Conservation (phyloP, 2,113 vertebrate species). For the Ovibos moschatus region DNA sequence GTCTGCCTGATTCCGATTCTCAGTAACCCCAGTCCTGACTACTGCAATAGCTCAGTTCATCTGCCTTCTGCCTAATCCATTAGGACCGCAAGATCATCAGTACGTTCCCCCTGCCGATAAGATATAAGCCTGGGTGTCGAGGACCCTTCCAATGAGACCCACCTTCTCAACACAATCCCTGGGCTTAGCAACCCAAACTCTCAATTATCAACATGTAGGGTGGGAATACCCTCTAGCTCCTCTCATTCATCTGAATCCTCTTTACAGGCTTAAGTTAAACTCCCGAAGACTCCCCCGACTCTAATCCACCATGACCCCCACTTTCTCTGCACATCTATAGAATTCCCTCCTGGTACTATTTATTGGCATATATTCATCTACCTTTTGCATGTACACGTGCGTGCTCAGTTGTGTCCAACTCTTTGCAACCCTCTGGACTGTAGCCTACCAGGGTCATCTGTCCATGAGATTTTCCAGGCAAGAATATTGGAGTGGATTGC, state of each 20-base stretch:
- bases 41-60: neutral
- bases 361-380: neutral
- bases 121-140: neutral
- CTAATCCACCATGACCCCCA: too few species aligned
- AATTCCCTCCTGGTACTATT: neutral
- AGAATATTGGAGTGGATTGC: neutral
- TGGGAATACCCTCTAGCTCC: too few species aligned
- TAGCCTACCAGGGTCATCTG: neutral
- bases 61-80: neutral
- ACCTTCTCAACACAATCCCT: neutral
- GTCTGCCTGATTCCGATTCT: neutral
- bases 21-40: neutral
- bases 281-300: fast-evolving
- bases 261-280: neutral
- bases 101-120: too few species aligned
- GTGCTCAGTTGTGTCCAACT: neutral
- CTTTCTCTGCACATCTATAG: neutral
- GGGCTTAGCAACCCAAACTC: neutral
- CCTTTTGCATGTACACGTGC: neutral
- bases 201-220: neutral
- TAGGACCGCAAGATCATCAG: neutral
- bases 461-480: neutral
- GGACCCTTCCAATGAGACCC: neutral
- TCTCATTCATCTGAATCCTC: neutral
- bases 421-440: neutral